Conservation (phyloP, 2,797 vertebrate species). For the Danio aesculapii region DNA sequence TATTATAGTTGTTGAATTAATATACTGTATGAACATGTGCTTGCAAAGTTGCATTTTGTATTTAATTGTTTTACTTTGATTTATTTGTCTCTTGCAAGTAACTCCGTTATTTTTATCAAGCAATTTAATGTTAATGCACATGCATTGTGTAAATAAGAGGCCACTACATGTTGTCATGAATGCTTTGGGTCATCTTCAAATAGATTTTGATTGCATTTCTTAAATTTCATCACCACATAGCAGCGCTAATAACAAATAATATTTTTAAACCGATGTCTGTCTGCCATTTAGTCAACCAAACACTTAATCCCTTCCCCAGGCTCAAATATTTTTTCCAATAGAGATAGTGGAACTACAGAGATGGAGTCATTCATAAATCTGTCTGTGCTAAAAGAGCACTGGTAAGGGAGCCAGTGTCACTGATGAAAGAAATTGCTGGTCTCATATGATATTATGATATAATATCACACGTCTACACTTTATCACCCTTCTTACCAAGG, state of each 20-base stretch:
- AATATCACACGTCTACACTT: constrained; percentile 6
- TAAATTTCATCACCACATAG: too few species aligned
- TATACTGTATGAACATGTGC: too few species aligned
- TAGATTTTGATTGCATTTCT: too few species aligned
- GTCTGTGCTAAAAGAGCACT: not conserved
- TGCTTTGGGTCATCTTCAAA: not conserved
- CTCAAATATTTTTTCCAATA: not conserved
- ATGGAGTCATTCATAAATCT: constrained; percentile 8
- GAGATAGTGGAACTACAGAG: not conserved
- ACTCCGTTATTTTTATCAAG: too few species aligned
- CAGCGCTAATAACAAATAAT: not conserved
- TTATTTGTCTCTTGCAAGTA: too few species aligned
- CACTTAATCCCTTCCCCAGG: not conserved
- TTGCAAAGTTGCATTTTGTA: too few species aligned
- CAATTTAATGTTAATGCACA: too few species aligned
- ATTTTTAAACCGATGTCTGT: not conserved
- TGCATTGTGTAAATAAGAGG: too few species aligned
- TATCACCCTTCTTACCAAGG: constrained; percentile 7
- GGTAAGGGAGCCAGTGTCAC: not conserved
- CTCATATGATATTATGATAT: not conserved
- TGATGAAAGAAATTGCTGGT: not conserved
- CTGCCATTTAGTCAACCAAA: not conserved
- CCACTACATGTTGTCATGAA: not conserved
- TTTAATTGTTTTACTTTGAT: too few species aligned
- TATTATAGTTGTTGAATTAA: too few species aligned